Conservation (phyloP, 2,888 invertebrate species). For the Lasius platythorax region DNA sequence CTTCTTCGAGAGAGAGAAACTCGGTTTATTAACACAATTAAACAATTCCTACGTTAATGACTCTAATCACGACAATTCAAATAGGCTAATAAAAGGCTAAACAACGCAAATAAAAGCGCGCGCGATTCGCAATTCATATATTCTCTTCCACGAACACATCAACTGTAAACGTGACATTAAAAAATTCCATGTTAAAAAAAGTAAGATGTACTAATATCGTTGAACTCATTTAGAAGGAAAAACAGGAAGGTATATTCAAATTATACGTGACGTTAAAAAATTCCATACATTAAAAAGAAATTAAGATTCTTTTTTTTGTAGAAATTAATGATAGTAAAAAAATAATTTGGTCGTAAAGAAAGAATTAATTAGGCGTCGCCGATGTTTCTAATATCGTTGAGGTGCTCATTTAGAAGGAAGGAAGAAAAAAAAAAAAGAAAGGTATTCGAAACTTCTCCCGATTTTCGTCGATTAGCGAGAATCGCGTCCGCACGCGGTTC, state of each 20-base stretch:
- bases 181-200: background rate
- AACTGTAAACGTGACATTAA: background rate
- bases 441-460: background rate
- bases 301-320: background rate
- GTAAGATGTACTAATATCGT: background rate
- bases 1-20: background rate
- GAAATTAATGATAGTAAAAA: background rate
- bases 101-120: too few species aligned
- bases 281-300: background rate
- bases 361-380: background rate
- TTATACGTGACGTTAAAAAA: background rate
- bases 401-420: background rate
- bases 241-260: background rate
- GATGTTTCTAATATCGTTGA: background rate
- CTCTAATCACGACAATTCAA: background rate
- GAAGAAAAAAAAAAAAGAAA: background rate
- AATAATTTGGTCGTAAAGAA: background rate
- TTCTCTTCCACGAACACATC: background rate
- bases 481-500: background rate
- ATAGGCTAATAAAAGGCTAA: background rate
- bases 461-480: slow-evolving; percentile 23
- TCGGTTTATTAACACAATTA: background rate
- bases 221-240: background rate
- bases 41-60: background rate
- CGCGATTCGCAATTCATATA: background rate